Conservation (phyloP, 92 coral and sea anemone genomes). For the Parazoanthus atlanticus region DNA sequence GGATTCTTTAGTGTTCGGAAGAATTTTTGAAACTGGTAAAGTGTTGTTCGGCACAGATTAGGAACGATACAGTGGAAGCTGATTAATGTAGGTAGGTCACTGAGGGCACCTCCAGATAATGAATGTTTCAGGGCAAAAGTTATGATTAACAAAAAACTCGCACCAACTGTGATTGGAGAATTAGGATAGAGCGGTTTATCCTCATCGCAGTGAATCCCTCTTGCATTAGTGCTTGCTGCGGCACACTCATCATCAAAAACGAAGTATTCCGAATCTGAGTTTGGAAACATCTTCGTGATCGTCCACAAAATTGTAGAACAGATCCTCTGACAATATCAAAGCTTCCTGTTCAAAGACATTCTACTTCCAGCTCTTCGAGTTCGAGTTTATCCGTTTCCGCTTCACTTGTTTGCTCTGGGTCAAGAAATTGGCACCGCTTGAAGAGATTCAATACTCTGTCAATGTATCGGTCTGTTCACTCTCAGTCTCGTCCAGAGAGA, state of each 20-base stretch:
- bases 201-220: conserved; percentile 33
- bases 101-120: conserved; percentile 60
- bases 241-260: conserved; percentile 33
- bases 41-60: conserved; percentile 59
- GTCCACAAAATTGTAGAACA: conserved; percentile 44
- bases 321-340: conserved; percentile 33
- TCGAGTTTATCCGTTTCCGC: conserved; percentile 38
- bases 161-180: conserved; percentile 60
- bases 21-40: conserved; percentile 54
- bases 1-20: conserved; percentile 61
- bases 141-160: conserved; percentile 58
- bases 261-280: conserved; percentile 44
- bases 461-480: no score
- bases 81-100: conserved; percentile 55
- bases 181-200: conserved; percentile 58
- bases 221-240: not conserved
- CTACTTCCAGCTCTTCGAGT: not conserved
- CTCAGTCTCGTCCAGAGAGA: no score
- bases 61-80: conserved; percentile 63
- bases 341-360: conserved; percentile 24
- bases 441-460: conserved; percentile 28
- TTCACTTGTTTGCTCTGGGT: conserved; percentile 48
- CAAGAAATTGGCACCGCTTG: conserved; percentile 41
- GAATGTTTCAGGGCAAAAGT: conserved; percentile 62
- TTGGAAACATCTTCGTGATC: conserved; percentile 44